Percentiles rank a stretch among this genome's conserved stretches.
These are phyloP conservation scores for Lasioglossum lativentre DNA, from an alignment of 2,888 invertebrate species.

Conservation along the genomic window DNA sequence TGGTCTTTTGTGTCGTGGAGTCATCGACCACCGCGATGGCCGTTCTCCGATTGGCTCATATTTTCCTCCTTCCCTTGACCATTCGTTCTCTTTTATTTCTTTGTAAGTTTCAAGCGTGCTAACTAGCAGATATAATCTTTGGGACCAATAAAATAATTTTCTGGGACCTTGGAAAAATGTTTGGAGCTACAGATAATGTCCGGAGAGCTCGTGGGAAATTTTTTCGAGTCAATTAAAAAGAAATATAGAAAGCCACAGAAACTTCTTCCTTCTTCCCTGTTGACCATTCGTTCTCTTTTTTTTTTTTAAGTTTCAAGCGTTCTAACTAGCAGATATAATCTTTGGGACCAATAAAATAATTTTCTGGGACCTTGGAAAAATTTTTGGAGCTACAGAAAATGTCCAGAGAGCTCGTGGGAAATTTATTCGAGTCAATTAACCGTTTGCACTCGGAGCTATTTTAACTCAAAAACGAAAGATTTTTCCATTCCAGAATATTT, in stretches of 20 bases:
- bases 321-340: neutral
- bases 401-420: neutral
- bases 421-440: neutral
- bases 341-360: neutral
- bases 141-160: neutral
- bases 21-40: conserved; percentile 51
- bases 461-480: too few species aligned
- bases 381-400: too few species aligned
- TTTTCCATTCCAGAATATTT: too few species aligned
- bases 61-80: too few species aligned
- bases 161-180: too few species aligned
- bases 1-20: neutral
- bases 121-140: neutral
- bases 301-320: neutral
- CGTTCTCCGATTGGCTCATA: neutral
- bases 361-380: neutral
- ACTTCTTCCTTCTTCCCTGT: too few species aligned
- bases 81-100: neutral
- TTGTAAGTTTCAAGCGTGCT: neutral
- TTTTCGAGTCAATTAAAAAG: neutral
- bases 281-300: neutral
- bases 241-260: neutral
- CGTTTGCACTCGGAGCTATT: too few species aligned
- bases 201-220: fast-evolving
- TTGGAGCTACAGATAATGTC: too few species aligned